phyloP scores from a whole-genome alignment of 2,888 invertebrate species.

The Lochmaea capreae region DNA sequence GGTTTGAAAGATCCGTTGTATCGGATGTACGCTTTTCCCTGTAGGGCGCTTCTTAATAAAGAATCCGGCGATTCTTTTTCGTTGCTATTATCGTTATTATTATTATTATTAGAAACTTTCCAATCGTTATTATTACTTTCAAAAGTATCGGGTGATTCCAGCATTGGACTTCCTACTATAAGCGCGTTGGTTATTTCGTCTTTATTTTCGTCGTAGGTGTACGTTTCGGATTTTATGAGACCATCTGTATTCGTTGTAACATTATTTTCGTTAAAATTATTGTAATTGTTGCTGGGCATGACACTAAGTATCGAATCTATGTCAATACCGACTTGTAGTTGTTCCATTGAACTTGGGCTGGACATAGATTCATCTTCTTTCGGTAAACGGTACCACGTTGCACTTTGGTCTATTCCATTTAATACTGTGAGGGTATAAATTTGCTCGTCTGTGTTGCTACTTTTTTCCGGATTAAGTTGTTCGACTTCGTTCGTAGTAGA shows the following conservation, averaged over 20 bases:
- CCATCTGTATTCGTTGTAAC: constrained; percentile 70
- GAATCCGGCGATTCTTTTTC: constrained; percentile 72
- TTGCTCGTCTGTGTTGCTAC: constrained; percentile 79
- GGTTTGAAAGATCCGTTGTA: constrained; percentile 60
- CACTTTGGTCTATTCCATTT: constrained; percentile 74
- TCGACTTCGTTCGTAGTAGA: constrained; percentile 72
- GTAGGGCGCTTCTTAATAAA: constrained; percentile 82
- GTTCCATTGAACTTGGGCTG: constrained; percentile 71
- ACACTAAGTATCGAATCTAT: constrained; percentile 84
- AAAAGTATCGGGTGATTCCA: constrained; percentile 69
- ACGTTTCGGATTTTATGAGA: constrained; percentile 78
- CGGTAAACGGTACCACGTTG: constrained; percentile 69
- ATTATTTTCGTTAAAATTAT: constrained; percentile 71
- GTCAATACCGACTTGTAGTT: constrained; percentile 73
- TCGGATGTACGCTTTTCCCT: constrained; percentile 75
- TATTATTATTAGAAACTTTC: constrained; percentile 81
- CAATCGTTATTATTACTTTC: constrained; percentile 84
- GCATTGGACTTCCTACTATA: constrained; percentile 69
- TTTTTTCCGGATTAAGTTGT: constrained; percentile 51
- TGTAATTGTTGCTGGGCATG: constrained; percentile 73
- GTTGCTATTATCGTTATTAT: constrained; percentile 69
- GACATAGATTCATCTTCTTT: constrained; percentile 75
- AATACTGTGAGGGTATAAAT: constrained; percentile 90
- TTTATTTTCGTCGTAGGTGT: constrained; percentile 78
- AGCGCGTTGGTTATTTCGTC: constrained; percentile 66